Conservation (phyloP, 2,888 invertebrate species). For the Sinohyriopsis cumingii region DNA sequence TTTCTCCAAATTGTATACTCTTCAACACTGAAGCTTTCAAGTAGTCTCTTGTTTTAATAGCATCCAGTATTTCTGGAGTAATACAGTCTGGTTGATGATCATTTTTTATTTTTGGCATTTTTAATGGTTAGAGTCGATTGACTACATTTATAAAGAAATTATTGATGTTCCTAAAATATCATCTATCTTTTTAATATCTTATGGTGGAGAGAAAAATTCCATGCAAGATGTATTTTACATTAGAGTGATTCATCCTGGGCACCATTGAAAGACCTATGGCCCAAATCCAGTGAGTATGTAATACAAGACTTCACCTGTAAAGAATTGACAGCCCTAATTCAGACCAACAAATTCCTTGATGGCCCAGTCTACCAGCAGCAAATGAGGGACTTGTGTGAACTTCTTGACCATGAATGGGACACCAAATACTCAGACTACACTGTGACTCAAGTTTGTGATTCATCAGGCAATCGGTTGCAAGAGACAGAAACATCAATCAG, state of each 20-base stretch:
- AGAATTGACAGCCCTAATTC: constrained; percentile 58
- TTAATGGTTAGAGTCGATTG: too few species aligned
- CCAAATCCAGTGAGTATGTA: constrained; percentile 38
- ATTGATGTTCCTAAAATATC: too few species aligned
- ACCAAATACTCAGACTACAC: constrained; percentile 30
- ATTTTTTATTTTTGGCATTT: too few species aligned
- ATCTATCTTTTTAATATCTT: too few species aligned
- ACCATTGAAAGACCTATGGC: constrained; percentile 50
- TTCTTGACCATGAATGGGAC: constrained; percentile 55
- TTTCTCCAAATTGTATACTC: too few species aligned
- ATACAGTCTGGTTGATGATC: too few species aligned
- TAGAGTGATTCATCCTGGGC: constrained; percentile 48
- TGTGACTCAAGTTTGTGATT: constrained; percentile 32
- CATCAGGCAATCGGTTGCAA: constrained; percentile 31
- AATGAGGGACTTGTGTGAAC: constrained; percentile 51
- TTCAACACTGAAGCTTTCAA: too few species aligned
- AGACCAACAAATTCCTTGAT: constrained; percentile 21
- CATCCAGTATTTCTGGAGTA: too few species aligned
- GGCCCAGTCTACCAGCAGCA: constrained; percentile 36
- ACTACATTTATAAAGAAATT: too few species aligned
- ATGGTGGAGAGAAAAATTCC: too few species aligned
- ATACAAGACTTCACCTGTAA: constrained; percentile 56
- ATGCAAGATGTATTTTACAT: too few species aligned
- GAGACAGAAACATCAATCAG: constrained; percentile 60
- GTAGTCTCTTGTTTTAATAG: too few species aligned